Percentiles rank a stretch among this genome's conserved stretches.
Evolutionary conservation across 2,797 vertebrate genomes (phyloP).

Genomic region (Erithacus rubecula): DNA sequence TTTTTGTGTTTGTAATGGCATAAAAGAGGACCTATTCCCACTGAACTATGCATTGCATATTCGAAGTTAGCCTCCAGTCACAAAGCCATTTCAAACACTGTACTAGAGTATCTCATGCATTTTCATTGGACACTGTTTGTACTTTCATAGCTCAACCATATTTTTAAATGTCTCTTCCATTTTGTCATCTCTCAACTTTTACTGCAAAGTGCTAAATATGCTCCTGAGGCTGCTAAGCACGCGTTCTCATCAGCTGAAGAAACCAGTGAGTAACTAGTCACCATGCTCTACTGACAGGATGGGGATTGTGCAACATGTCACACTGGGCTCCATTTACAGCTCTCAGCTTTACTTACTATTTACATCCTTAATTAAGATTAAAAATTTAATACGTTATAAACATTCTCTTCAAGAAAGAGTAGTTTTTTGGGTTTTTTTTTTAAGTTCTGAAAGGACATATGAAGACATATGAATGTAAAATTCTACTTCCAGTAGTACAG

Average conservation of each 20-base stretch:
- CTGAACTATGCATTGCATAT: not conserved
- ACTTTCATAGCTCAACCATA: slow-evolving; percentile 16
- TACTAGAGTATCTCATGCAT: slow-evolving; percentile 12
- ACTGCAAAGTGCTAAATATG: slow-evolving; percentile 24
- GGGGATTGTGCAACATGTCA: not conserved
- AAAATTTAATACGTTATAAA: slow-evolving; percentile 37
- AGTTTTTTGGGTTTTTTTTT: not conserved
- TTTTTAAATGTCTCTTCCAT: slow-evolving; percentile 37
- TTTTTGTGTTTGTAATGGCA: not conserved
- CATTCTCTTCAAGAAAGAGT: slow-evolving; percentile 10
- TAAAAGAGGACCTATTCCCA: not conserved
- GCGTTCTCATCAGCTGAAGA: not conserved
- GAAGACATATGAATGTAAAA: slow-evolving; percentile 36
- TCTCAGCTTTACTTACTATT: slow-evolving; percentile 48
- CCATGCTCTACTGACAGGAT: not conserved
- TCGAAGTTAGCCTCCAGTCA: slow-evolving; percentile 9
- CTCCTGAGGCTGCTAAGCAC: not conserved
- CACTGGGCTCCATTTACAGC: not conserved
- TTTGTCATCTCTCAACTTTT: slow-evolving; percentile 31
- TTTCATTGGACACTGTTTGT: not conserved
- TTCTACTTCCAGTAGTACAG: not conserved
- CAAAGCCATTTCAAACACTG: not conserved
- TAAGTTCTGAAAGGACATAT: slow-evolving; percentile 45
- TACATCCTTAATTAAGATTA: slow-evolving; percentile 53
- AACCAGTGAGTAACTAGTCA: slow-evolving; percentile 14